phyloP scores from a whole-genome alignment of 2,888 invertebrate species.

The Catocala sponsa region DNA sequence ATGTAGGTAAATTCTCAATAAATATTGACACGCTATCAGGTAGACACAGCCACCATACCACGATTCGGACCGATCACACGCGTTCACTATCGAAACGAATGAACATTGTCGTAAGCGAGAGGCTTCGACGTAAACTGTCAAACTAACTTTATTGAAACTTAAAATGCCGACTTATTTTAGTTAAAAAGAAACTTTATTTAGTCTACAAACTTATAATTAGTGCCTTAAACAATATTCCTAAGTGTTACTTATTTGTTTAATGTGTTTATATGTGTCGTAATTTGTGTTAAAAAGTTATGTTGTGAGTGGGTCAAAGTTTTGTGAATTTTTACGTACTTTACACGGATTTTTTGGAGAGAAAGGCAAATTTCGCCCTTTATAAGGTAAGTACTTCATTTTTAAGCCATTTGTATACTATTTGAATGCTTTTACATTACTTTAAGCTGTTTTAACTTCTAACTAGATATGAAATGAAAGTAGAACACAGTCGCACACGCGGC shows the following conservation, averaged over 20 bases:
- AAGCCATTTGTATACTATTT: not conserved
- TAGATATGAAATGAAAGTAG: constrained; percentile 49
- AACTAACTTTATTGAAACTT: constrained; percentile 56
- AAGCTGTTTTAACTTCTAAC: constrained; percentile 19
- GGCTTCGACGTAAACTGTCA: constrained; percentile 60
- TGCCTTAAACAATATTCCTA: constrained; percentile 38
- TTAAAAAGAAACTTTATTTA: constrained; percentile 56
- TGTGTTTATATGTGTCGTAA: constrained; percentile 37
- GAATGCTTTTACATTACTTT: not conserved
- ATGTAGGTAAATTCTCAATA: no score
- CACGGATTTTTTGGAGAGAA: constrained; percentile 38
- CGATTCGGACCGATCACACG: constrained; percentile 45
- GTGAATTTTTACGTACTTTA: constrained; percentile 47
- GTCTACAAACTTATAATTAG: constrained; percentile 48
- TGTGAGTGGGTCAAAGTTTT: constrained; percentile 50
- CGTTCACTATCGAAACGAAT: constrained; percentile 34
- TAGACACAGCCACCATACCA: not conserved
- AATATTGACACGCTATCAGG: no score
- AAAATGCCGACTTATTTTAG: constrained; percentile 55
- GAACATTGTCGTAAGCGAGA: constrained; percentile 50
- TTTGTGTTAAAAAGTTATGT: constrained; percentile 45
- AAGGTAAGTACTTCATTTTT: constrained; percentile 40
- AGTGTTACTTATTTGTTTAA: constrained; percentile 39
- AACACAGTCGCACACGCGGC: constrained; percentile 65
- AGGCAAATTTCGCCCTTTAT: constrained; percentile 30